A percentile compares a stretch with the other conserved stretches of the same genome.
Conservation (phyloP, 2,113 vertebrate species). For the Alligator mississippiensis region DNA sequence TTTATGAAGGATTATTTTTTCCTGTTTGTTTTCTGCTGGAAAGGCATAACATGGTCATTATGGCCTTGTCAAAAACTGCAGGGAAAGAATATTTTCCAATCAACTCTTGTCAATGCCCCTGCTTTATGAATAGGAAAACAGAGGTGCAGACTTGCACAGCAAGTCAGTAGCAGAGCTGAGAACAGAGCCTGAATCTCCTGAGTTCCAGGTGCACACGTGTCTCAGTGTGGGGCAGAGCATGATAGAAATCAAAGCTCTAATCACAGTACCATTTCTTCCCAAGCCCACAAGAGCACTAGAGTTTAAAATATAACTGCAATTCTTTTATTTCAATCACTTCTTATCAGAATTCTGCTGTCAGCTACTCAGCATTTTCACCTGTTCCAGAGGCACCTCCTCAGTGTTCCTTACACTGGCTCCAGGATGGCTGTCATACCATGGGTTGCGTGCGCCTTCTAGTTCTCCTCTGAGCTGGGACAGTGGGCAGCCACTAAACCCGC, state of each 20-base stretch:
- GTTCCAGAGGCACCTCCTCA: neutral
- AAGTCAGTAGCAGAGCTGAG: neutral
- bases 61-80: neutral
- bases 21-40: no score
- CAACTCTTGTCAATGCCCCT: neutral
- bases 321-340: rapidly evolving
- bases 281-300: neutral
- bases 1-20: no score
- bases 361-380: neutral
- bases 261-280: neutral
- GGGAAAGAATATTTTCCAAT: neutral
- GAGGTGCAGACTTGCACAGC: neutral
- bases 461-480: rapidly evolving
- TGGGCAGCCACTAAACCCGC: neutral
- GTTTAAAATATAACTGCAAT: neutral
- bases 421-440: neutral
- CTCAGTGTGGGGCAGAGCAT: neutral
- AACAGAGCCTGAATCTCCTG: neutral
- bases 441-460: neutral
- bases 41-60: no score
- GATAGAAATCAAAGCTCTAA: neutral
- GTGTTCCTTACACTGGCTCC: neutral
- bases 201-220: rapidly evolving
- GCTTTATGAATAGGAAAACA: neutral
- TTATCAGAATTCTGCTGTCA: neutral